Evolutionary conservation across 2,888 invertebrate genomes (phyloP), one percentile per base, ranked within the genome.

Genomic region (Chloromyia formosa): DNA sequence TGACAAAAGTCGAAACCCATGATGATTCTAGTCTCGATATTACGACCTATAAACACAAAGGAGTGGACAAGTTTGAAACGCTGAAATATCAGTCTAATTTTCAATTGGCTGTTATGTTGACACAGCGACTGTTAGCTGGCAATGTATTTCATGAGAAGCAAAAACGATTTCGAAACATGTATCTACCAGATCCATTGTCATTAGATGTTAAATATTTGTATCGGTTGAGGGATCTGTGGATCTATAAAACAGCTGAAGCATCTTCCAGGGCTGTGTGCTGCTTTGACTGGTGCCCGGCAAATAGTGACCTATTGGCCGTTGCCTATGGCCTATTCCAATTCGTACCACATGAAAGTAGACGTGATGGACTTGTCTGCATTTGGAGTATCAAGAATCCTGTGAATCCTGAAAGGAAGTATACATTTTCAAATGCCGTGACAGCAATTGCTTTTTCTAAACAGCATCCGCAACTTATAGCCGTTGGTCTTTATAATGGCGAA

Each of bases 321-420:
- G 92, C 89, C 12, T 93, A 94, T 81, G 94, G 93, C 0, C 89
- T 90, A 80, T 90, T 89, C 78, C 87, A 87, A 42, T 90, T 88
- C 80, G 86, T 87, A 0, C 79, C 83, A 0, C 80, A 80, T 27
- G 75, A 74, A 7, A 88, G 89, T 35, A 83, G 85, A 0, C 84
- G 84, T n/a, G 83, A 83, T 1, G 94, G 95, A 0, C 81, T 91
- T 49, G 87, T 94, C 0, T 88, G 91, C 78, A 83, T 94, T 75
- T 95, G 95, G 95, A 93, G 91, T 80, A 90, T 91, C 1, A 92
- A 95, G 84, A 94, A 94, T 83, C 94, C 94, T 0, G 88, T 89
- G 14, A 90, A 91, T 80, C 94, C 94, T 0, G 94, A 94, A 82
- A 87, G 92, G 76, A 81, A 87, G 5, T 93, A 91, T 80, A 79